These are phyloP conservation scores for Popillia japonica DNA, from an alignment of 1,140 invertebrate species.

Conservation along the genomic window DNA sequence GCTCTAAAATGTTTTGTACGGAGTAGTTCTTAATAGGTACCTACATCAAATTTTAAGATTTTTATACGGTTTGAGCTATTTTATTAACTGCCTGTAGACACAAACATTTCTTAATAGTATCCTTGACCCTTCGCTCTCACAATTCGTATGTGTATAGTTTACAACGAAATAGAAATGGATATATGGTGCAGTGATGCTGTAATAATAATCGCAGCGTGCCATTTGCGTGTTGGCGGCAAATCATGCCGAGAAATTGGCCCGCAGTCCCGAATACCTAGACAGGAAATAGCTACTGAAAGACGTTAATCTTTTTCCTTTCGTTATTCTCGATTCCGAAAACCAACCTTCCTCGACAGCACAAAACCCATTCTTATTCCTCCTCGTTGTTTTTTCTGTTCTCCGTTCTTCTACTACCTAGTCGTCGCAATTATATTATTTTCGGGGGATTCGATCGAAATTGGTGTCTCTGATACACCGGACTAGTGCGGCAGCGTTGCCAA, in stretches of 20 bases:
- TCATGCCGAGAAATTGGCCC: slow-evolving; percentile 19
- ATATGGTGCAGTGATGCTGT: too few relatives aligned
- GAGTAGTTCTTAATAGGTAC: too few relatives aligned
- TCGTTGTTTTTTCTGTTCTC: not conserved
- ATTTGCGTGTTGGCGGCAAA: slow-evolving; percentile 28
- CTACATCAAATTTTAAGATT: too few relatives aligned
- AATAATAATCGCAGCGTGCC: not conserved
- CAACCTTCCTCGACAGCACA: not conserved
- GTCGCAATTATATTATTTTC: slow-evolving; percentile 34
- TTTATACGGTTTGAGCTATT: too few relatives aligned
- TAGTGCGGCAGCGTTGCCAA: not conserved
- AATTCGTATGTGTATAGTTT: too few relatives aligned
- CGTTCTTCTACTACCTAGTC: not conserved
- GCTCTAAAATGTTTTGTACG: too few relatives aligned
- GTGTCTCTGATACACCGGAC: slow-evolving; percentile 20
- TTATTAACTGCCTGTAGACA: too few relatives aligned
- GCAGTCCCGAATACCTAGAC: slow-evolving; percentile 35
- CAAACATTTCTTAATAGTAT: too few relatives aligned
- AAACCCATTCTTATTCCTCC: not conserved
- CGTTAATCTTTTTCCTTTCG: not conserved
- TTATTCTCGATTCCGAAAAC: not conserved
- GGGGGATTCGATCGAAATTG: slow-evolving; percentile 28
- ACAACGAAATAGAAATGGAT: too few relatives aligned
- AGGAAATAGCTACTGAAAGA: slow-evolving; percentile 37
- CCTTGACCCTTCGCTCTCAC: too few relatives aligned